A percentile compares a stretch with the other conserved stretches of the same genome.
phyloP scores from a whole-genome alignment of 2,797 vertebrate species.

The Cossypha polioptera region DNA sequence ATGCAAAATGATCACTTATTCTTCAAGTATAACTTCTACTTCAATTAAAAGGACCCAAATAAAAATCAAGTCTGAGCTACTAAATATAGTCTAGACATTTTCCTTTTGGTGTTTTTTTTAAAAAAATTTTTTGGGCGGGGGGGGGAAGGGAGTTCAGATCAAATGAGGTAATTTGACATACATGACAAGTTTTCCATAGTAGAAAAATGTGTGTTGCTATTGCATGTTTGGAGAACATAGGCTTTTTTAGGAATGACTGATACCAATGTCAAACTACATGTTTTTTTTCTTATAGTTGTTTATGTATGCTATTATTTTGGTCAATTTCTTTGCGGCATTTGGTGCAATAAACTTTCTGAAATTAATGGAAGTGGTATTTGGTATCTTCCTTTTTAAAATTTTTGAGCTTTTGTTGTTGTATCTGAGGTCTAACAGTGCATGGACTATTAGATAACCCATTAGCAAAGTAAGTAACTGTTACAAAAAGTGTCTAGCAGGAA shows the following conservation, averaged over 20 bases:
- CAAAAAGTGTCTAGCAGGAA: neutral
- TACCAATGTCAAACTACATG: conserved; percentile 61
- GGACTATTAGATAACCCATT: rapidly evolving
- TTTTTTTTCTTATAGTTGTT: conserved; percentile 60
- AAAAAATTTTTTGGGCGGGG: rapidly evolving
- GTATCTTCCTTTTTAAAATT: neutral
- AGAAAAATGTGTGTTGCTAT: conserved; percentile 50
- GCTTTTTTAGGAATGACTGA: conserved; percentile 58
- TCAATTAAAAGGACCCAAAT: neutral
- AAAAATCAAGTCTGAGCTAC: neutral
- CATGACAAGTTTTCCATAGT: conserved; percentile 39
- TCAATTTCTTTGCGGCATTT: conserved; percentile 74
- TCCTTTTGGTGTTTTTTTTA: neutral
- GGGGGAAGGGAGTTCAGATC: neutral
- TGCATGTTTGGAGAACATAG: conserved; percentile 61
- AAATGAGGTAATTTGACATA: conserved; percentile 15
- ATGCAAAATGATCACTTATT: neutral
- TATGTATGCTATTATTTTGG: conserved; percentile 62
- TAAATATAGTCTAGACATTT: neutral
- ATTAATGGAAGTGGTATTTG: conserved; percentile 9
- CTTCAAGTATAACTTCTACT: neutral
- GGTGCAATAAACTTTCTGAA: conserved; percentile 82
- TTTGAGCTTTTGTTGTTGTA: neutral
- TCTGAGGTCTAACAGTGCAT: neutral
- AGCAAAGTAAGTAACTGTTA: neutral